phyloP scores from a whole-genome alignment of 2,888 invertebrate species.

The Brachyopa scutellaris region DNA sequence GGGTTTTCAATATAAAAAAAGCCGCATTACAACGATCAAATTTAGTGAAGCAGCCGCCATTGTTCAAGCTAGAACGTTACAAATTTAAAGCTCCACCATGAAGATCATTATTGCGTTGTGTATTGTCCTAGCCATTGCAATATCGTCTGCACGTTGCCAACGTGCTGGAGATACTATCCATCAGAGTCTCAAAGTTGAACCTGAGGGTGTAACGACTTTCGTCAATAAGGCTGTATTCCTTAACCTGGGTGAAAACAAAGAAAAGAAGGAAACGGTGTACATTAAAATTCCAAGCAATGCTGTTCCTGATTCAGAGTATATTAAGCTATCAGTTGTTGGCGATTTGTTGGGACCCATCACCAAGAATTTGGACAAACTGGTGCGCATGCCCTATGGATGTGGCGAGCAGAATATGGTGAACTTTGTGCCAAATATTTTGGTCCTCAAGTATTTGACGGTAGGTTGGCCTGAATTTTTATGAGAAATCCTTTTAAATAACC shows the following conservation, averaged over 20 bases:
- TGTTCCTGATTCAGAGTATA: slow-evolving; percentile 87
- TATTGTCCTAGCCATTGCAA: not conserved
- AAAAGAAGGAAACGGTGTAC: slow-evolving; percentile 85
- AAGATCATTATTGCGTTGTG: slow-evolving; percentile 1
- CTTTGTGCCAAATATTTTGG: slow-evolving; percentile 86
- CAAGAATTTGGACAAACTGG: slow-evolving; percentile 84
- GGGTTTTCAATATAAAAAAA: not conserved
- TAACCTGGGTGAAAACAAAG: slow-evolving; percentile 84
- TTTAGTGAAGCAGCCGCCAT: slow-evolving; percentile 82
- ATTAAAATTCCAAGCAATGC: slow-evolving; percentile 89
- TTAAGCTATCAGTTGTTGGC: slow-evolving; percentile 87
- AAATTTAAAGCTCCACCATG: not conserved
- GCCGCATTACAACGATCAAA: not conserved
- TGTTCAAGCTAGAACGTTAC: slow-evolving; percentile 66
- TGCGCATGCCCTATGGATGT: slow-evolving; percentile 86
- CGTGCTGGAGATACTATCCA: slow-evolving; percentile 90
- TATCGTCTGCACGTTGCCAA: not conserved
- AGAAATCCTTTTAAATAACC: not conserved
- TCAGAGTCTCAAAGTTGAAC: slow-evolving; percentile 88
- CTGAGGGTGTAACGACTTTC: slow-evolving; percentile 90
- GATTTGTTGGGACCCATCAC: slow-evolving; percentile 89
- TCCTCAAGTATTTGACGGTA: slow-evolving; percentile 86
- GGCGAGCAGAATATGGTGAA: slow-evolving; percentile 88
- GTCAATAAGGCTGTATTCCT: slow-evolving; percentile 88
- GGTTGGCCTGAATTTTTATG: slow-evolving; percentile 20